Base-by-base conservation (phyloP, 1,140 invertebrate genomes). In the Cydia amplana region DNA sequence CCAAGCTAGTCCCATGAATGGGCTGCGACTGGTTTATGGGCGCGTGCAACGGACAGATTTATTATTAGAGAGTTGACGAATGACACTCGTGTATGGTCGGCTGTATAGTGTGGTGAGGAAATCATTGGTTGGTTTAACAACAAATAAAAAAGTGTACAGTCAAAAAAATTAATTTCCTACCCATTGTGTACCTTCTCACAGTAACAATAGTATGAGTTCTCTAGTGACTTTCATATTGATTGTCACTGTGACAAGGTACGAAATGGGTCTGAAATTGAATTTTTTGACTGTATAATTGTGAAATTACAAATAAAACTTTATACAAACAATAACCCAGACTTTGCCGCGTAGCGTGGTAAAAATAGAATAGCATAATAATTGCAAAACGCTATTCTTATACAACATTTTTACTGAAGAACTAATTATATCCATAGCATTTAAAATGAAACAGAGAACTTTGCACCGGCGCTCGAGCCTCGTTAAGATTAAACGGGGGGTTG, bases 401-500 rank as follows among this genome's bases (percentile, higher is more conserved):
- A 55, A 60, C 2, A 60, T 60, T 60, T 51, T 60, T 60, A 60
- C n/a, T 23, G 20, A n/a, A 51, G 49, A 20, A 23, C 18, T 60
- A 60, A 70, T 70, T 70, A 70, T 28, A 32, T 70, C n/a, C 32
- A 67, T 32, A 32, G 18, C 25, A 28, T 28, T 70, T 32, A n/a
- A 28, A 67, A 28, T 67, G 64, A 12, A 32, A n/a, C 25, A 7
- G 16, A n/a, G 28, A n/a, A 18, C 18, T 70, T 70, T 28, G 49
- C 65, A 32, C 65, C 72, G 36, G 43, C 9, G 70, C 70, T 25
- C 16, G 9, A 72, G 72, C 75, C 78, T 75, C 76, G 80, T 85
- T 86, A 83, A 88, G 85, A 91, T 88, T 85, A 85, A 83, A 85
- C 79, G 72, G 82, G 70, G 67, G 77, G 80, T 85, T 74, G 80